Conservation (phyloP, 2,113 vertebrate species). For the Climacteris rufus region DNA sequence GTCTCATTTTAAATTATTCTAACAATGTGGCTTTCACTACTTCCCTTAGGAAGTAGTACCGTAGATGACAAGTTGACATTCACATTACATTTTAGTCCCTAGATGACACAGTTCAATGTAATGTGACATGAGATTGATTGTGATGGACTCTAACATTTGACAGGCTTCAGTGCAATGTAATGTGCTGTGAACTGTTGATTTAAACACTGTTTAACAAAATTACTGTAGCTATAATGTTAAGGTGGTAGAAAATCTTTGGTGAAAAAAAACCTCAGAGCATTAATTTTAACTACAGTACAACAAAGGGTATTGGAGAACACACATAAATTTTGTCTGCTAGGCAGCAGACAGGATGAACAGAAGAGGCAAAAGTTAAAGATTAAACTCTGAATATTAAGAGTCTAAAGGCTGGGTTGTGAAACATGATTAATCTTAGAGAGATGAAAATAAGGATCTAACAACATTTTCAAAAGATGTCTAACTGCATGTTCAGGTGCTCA, state of each 20-base stretch:
- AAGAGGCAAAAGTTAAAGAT: neutral
- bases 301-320: neutral
- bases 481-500: neutral
- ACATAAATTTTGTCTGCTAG: neutral
- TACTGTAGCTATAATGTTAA: neutral
- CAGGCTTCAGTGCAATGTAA: neutral
- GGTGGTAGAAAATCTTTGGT: neutral
- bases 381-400: neutral
- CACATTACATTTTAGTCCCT: neutral
- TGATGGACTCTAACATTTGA: constrained; percentile 7
- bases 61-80: constrained; percentile 33
- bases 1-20: constrained; percentile 27
- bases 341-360: neutral
- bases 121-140: constrained; percentile 15
- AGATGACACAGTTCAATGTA: neutral
- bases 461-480: neutral
- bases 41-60: constrained; percentile 12
- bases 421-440: neutral
- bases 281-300: neutral
- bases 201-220: neutral
- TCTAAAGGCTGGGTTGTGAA: neutral
- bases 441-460: neutral
- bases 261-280: neutral
- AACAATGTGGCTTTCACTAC: neutral
- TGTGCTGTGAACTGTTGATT: neutral